phyloP scores from a whole-genome alignment of 2,797 vertebrate species.

The Phataginus tricuspis region DNA sequence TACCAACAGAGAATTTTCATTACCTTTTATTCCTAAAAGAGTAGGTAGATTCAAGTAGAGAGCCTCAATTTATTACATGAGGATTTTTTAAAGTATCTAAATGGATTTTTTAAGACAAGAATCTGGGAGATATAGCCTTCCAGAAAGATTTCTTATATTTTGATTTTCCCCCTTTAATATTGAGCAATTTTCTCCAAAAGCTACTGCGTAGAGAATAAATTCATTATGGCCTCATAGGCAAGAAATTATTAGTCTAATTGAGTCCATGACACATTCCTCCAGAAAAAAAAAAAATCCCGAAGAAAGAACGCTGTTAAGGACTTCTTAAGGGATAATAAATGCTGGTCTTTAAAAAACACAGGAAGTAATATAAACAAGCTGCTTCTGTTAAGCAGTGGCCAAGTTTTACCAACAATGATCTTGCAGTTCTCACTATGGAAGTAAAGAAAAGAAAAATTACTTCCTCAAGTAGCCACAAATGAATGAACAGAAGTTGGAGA shows the following conservation, averaged over 20 bases:
- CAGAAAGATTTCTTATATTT: conserved; percentile 11
- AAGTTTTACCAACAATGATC: neutral
- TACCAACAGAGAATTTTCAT: conserved; percentile 45
- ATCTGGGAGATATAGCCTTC: neutral
- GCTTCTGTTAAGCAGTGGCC: conserved; percentile 12
- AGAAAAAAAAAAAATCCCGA: neutral
- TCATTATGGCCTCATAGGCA: neutral
- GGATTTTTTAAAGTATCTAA: conserved; percentile 38
- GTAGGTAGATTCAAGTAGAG: conserved; percentile 27
- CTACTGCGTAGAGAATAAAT: conserved; percentile 43
- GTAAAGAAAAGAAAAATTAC: conserved; percentile 56
- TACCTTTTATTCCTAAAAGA: conserved; percentile 39
- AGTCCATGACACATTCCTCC: conserved; percentile 35
- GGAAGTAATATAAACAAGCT: conserved; percentile 32
- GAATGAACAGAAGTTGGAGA: conserved; percentile 58
- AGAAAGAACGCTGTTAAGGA: conserved; percentile 44
- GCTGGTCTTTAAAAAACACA: conserved; percentile 27
- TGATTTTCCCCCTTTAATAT: neutral
- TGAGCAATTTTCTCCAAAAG: neutral
- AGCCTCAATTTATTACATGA: conserved; percentile 33
- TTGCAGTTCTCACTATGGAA: neutral
- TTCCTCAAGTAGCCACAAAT: conserved; percentile 64
- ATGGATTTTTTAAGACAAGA: neutral
- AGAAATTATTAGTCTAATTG: conserved; percentile 61
- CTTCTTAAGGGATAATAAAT: conserved; percentile 47